A percentile compares a stretch with the other conserved stretches of the same genome.
Conservation (phyloP, 2,888 invertebrate species). For the Tachystola acroxantha region DNA sequence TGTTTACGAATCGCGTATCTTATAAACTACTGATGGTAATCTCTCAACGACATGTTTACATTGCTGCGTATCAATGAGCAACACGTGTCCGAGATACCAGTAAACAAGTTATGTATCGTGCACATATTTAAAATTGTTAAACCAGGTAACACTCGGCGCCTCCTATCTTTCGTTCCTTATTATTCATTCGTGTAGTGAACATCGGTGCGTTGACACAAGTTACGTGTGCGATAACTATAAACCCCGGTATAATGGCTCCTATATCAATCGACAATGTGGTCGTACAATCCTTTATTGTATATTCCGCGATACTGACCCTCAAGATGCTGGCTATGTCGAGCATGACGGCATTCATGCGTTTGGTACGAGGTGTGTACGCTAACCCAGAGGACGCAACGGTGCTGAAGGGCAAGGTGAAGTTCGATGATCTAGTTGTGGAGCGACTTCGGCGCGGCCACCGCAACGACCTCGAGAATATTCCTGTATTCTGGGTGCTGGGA, state of each 20-base stretch:
- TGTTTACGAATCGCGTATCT: too few relatives aligned
- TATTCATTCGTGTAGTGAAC: constrained; percentile 6
- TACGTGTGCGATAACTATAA: constrained; percentile 1
- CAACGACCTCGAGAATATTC: constrained; percentile 86
- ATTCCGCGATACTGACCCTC: constrained; percentile 51
- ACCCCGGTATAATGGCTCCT: constrained; percentile 30
- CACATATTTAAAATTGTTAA: not conserved
- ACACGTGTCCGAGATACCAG: not conserved
- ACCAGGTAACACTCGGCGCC: not conserved
- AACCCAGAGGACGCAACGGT: constrained; percentile 55
- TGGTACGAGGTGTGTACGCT: constrained; percentile 38
- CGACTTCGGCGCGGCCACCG: constrained; percentile 77
- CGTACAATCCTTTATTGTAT: constrained; percentile 54
- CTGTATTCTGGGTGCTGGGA: constrained; percentile 79
- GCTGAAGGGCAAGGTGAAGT: constrained; percentile 47
- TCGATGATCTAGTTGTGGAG: constrained; percentile 51
- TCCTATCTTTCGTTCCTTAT: not conserved
- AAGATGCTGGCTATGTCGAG: constrained; percentile 40
- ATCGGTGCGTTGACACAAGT: not conserved
- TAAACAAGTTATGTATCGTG: not conserved
- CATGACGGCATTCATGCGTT: constrained; percentile 39
- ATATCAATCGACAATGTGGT: constrained; percentile 35
- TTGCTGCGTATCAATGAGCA: not conserved
- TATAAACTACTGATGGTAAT: too few relatives aligned
- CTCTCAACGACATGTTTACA: not conserved